phyloP scores from a whole-genome alignment of 1,140 invertebrate genomes.

The Apis cerana region DNA sequence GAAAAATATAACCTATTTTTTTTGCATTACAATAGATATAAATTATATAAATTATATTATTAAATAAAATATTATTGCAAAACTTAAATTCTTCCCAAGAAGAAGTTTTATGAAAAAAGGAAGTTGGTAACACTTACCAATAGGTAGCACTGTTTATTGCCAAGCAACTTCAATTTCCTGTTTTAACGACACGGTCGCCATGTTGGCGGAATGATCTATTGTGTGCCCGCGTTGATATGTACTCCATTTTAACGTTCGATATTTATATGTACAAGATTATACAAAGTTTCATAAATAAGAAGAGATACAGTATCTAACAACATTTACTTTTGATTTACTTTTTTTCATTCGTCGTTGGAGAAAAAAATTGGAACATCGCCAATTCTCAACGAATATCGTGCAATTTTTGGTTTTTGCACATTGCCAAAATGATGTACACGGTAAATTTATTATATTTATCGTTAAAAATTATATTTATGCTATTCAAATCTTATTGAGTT shows the following conservation, averaged over 20 bases:
- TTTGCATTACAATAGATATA: not conserved
- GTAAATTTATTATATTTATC: constrained; percentile 68
- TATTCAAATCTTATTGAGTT: not conserved
- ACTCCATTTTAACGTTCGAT: constrained; percentile 1
- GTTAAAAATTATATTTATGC: not conserved
- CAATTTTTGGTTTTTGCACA: constrained; percentile 14
- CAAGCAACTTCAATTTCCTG: constrained; percentile 26
- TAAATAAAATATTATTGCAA: not conserved
- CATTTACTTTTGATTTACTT: not conserved
- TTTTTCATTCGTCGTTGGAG: not conserved
- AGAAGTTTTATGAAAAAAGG: too few species aligned
- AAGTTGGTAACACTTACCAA: not conserved
- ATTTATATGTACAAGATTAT: constrained; percentile 3
- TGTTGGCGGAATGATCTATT: constrained; percentile 61
- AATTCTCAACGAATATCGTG: constrained; percentile 20
- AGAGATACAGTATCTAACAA: not conserved
- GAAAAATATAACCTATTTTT: not conserved
- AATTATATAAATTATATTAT: not conserved
- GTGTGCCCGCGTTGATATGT: constrained; percentile 44
- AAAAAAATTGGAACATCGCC: constrained; percentile 6
- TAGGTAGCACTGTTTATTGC: not conserved
- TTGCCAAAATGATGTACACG: constrained; percentile 81
- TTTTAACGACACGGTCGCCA: constrained; percentile 54
- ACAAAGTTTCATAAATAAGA: not conserved
- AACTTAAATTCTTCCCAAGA: not conserved